phyloP scores from a whole-genome alignment of 2,888 invertebrate species.

The Tethea ocularis region DNA sequence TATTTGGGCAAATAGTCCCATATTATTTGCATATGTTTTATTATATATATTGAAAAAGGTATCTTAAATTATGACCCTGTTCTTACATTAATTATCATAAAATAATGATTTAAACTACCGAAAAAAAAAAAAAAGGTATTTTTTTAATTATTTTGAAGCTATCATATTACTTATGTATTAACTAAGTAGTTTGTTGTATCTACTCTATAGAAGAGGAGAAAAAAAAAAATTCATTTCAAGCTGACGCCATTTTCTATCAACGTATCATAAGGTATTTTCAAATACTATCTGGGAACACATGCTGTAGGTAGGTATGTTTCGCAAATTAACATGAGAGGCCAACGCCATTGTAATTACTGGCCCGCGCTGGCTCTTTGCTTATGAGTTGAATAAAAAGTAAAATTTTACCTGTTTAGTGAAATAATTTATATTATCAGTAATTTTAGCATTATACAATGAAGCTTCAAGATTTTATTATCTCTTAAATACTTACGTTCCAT shows the following conservation, averaged over 20 bases:
- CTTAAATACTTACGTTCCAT: no score
- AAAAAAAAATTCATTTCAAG: no score
- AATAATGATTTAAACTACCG: no score
- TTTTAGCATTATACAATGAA: slow-evolving; percentile 2
- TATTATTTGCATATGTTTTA: no score
- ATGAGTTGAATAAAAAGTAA: slow-evolving; percentile 16
- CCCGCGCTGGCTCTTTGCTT: slow-evolving; percentile 19
- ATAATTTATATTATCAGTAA: slow-evolving; percentile 17
- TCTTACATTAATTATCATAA: no score
- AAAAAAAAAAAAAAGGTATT: no score
- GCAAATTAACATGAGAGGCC: slow-evolving; percentile 47
- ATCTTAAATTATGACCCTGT: no score
- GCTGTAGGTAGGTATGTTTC: slow-evolving; percentile 24
- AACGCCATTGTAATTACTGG: slow-evolving; percentile 39
- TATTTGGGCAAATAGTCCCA: not conserved
- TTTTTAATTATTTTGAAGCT: no score
- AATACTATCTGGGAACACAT: not conserved
- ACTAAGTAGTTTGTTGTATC: no score
- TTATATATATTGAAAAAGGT: no score
- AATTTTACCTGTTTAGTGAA: slow-evolving; percentile 12
- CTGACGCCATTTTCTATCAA: not conserved
- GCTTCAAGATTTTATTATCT: not conserved
- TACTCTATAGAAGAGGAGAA: no score
- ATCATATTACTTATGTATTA: no score
- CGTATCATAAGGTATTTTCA: not conserved